Conservation (phyloP, 2,797 vertebrate species). For the Antennarius maculatus region DNA sequence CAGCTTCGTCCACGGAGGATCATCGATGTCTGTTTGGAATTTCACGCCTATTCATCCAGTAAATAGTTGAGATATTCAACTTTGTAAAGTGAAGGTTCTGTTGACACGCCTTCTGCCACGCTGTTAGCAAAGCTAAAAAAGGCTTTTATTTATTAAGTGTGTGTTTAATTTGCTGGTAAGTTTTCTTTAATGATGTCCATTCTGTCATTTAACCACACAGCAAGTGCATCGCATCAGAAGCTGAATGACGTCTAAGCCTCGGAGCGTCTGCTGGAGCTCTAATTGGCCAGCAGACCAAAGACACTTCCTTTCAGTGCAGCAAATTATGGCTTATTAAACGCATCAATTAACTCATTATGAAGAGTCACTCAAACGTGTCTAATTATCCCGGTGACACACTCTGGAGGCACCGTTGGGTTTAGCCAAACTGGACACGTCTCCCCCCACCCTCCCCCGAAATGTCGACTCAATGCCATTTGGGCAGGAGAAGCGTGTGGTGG, state of each 20-base stretch:
- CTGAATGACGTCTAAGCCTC: background rate
- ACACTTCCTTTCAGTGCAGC: conserved; percentile 23
- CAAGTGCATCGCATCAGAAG: background rate
- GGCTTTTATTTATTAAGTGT: background rate
- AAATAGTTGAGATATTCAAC: background rate
- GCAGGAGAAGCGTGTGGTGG: conserved; percentile 42
- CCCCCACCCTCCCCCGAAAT: no score
- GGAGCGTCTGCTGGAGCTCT: conserved; percentile 18
- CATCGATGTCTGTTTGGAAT: background rate
- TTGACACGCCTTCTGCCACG: no score
- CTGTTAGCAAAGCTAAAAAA: background rate
- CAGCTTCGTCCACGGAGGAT: background rate
- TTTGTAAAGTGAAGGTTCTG: background rate
- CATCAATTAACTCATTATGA: conserved; percentile 55
- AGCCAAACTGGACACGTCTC: conserved; percentile 10
- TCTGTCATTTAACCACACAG: conserved; percentile 8
- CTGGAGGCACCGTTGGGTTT: conserved; percentile 11
- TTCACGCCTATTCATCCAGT: no score
- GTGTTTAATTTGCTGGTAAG: conserved; percentile 1
- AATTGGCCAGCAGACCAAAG: conserved; percentile 42
- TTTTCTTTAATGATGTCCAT: background rate
- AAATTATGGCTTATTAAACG: conserved; percentile 45
- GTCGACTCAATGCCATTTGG: conserved; percentile 19
- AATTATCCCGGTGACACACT: conserved; percentile 52
- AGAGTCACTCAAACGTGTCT: conserved; percentile 39